Percentiles rank a stretch among this genome's conserved stretches.
Conservation (phyloP, 2,797 vertebrate genomes). For the Anolis apletophallus region DNA sequence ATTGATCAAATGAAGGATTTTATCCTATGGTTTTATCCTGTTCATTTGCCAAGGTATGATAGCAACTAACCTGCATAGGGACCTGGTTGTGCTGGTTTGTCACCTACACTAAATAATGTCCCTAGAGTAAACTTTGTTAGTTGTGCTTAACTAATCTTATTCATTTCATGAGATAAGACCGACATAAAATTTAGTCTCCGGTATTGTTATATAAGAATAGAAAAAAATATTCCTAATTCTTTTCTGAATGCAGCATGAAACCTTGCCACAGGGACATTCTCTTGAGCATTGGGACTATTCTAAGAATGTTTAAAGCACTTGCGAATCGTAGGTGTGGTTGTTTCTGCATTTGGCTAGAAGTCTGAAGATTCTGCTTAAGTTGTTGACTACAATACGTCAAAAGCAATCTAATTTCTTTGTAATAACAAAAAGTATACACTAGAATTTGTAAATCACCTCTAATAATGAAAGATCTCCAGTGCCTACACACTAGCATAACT, state of each 20-base stretch:
- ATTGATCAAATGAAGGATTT: neutral
- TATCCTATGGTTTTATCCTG: too few species aligned
- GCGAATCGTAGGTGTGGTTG: neutral
- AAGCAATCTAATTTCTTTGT: neutral
- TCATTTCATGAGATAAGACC: neutral
- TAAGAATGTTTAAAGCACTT: neutral
- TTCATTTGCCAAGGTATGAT: too few species aligned
- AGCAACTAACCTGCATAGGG: too few species aligned
- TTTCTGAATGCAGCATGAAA: constrained; percentile 19
- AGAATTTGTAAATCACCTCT: neutral
- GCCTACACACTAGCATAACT: neutral
- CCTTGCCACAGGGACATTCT: neutral
- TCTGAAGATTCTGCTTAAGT: neutral
- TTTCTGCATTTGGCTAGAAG: neutral
- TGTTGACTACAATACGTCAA: neutral
- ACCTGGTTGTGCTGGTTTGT: too few species aligned
- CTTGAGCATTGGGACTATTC: constrained; percentile 1
- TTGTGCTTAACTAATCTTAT: neutral
- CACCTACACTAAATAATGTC: too few species aligned
- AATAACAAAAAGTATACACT: neutral
- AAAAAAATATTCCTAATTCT: neutral
- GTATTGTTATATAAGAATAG: neutral
- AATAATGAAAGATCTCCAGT: neutral
- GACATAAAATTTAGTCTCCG: neutral
- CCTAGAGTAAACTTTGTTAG: neutral